Evolutionary conservation across 2,113 vertebrate species (phyloP).

Genomic region (Silurus asotus): DNA sequence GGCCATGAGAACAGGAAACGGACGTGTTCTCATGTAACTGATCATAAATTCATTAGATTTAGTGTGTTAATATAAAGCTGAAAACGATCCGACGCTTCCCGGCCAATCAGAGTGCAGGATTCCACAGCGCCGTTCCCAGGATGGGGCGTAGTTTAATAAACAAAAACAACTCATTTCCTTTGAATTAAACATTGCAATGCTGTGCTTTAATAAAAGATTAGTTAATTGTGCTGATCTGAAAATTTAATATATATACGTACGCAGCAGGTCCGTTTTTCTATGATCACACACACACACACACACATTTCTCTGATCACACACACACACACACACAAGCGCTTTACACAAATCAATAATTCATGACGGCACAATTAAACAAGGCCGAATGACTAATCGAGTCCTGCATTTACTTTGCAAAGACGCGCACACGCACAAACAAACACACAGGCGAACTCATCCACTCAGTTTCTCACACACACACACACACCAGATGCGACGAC

Average conservation of each 20-base stretch:
- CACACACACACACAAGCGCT: neutral
- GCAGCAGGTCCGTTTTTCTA: neutral
- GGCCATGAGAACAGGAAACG: neutral
- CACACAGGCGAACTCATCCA: neutral
- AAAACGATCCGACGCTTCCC: neutral
- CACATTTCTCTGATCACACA: neutral
- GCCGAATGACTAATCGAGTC: neutral
- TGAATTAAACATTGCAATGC: neutral
- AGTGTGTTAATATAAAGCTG: neutral
- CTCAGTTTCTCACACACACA: neutral
- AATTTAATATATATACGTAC: neutral
- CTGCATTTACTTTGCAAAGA: neutral
- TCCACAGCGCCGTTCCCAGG: neutral
- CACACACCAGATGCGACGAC: neutral
- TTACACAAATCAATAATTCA: slow-evolving; percentile 21
- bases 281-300: neutral
- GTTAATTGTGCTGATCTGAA: neutral
- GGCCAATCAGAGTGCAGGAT: neutral
- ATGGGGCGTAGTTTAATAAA: neutral
- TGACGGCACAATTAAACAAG: neutral
- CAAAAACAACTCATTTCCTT: neutral
- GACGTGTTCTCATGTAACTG: neutral
- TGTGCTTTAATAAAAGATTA: neutral
- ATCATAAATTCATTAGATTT: neutral
- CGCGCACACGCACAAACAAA: neutral